Evolutionary conservation across 2,888 invertebrate species (phyloP), one percentile per base, ranked within the genome.

Genomic region (Conus canariensis): DNA sequence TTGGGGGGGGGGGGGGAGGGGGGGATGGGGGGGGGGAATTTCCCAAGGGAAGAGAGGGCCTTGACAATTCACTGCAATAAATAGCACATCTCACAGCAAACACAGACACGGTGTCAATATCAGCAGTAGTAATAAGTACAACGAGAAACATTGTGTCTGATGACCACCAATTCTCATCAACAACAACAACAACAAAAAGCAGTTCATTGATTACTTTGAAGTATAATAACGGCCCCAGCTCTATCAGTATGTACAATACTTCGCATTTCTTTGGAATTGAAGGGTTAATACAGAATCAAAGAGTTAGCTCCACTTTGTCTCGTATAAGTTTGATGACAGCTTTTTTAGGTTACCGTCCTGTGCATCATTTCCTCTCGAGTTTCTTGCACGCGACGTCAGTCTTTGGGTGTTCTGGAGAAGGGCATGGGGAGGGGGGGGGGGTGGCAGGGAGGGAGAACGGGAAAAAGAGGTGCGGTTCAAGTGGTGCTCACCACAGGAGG

Each of bases 61-160:
- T 45, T 45, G 45, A 45, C 45, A 45, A 45, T 45, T 67, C 86
- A 86, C 86, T 86, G 86, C 86, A 86, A 86, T 86, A 86, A 86
- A 86, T 86, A 30, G 9, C 7, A 22, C 67, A 67, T 25, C 64
- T 64, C 86, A 86, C 86, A 64, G 86, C 86, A 86, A 86, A 86
- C 86, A 67, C 9, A 67, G 16, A 64, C 86, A 86, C 3, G n/a
- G 85, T 6, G 19, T 8, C 30, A 86, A 67, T 30, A 86, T 86
- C 86, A 86, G 86, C 86, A 86, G 86, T 86, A 82, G 30, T 45
- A 80, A 22, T 80, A 80, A 80, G 77, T 83, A 83, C 82, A 83
- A 83, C 56, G 58, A 16, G 19, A 9, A 83, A 83, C 56, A 22
- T 58, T 10, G 56, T 83, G 14, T 83, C 77, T 77, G 12, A 10